Conservation (phyloP, 2,888 invertebrate genomes). For the Yponomeuta plumbellus region DNA sequence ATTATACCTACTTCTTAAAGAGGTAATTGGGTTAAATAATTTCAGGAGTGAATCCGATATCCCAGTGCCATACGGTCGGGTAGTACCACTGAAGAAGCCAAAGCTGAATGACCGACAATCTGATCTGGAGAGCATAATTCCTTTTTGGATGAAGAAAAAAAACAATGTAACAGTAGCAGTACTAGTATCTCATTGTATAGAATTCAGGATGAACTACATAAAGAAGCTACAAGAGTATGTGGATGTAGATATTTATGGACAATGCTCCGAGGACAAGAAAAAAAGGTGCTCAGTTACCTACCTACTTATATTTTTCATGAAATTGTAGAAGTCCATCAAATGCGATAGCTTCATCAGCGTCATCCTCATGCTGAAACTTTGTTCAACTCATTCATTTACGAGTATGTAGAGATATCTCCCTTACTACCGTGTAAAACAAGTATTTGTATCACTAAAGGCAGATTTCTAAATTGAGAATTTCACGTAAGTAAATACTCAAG, state of each 20-base stretch:
- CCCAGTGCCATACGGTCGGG: conserved; percentile 81
- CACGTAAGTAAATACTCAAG: too few relatives aligned
- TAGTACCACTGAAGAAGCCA: conserved; percentile 42
- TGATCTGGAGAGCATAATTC: conserved; percentile 33
- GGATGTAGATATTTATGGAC: conserved; percentile 74
- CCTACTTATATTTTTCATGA: not conserved
- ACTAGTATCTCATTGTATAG: conserved; percentile 77
- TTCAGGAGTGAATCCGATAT: conserved; percentile 79
- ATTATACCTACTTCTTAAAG: too few relatives aligned
- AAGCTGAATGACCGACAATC: conserved; percentile 22
- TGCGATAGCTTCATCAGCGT: too few relatives aligned
- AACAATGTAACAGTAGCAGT: conserved; percentile 66
- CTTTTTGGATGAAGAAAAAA: conserved; percentile 60
- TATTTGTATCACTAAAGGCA: too few relatives aligned
- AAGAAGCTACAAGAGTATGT: conserved; percentile 76
- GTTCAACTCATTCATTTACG: too few relatives aligned
- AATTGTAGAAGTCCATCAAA: not conserved
- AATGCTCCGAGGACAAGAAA: conserved; percentile 56
- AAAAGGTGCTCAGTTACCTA: conserved; percentile 10
- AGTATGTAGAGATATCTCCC: too few relatives aligned
- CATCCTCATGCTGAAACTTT: too few relatives aligned
- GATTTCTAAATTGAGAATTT: too few relatives aligned
- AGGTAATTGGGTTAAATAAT: conserved; percentile 20
- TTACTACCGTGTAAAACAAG: too few relatives aligned
- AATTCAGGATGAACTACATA: conserved; percentile 71